Conservation (phyloP, 2,888 invertebrate genomes). For the Latheticus oryzae region DNA sequence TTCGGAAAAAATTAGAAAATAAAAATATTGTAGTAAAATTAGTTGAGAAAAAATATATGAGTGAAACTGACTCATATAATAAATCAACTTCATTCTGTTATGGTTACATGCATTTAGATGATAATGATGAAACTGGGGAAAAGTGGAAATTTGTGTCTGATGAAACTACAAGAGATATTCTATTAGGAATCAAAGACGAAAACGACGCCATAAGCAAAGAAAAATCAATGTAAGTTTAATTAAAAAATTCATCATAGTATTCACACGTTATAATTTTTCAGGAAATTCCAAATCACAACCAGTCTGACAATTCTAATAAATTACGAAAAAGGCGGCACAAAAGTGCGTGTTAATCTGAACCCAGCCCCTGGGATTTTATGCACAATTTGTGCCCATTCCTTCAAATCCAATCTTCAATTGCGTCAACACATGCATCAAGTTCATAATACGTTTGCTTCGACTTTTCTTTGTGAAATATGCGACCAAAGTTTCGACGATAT, state of each 20-base stretch:
- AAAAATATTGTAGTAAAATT: conserved; percentile 51
- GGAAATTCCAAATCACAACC: conserved; percentile 61
- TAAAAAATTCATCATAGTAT: no score
- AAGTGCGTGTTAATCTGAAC: conserved; percentile 64
- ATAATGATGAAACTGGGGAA: conserved; percentile 37
- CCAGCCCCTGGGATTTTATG: conserved; percentile 46
- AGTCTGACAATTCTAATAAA: conserved; percentile 66
- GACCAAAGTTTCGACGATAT: conserved; percentile 32
- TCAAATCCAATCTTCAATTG: conserved; percentile 44
- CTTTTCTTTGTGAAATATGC: conserved; percentile 44
- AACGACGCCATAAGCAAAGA: no score
- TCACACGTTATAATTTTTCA: no score
- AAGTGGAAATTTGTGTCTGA: conserved; percentile 52
- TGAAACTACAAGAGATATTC: conserved; percentile 41
- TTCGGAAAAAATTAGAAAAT: conserved; percentile 54
- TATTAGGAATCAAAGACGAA: conserved; percentile 33
- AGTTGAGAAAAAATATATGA: conserved; percentile 43
- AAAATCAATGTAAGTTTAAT: conserved; percentile 41
- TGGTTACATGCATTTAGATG: conserved; percentile 52
- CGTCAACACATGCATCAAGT: conserved; percentile 45
- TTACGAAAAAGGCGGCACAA: conserved; percentile 64
- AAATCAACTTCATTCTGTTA: conserved; percentile 52
- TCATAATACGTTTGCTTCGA: conserved; percentile 39
- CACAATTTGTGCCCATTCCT: conserved; percentile 48
- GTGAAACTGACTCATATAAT: conserved; percentile 28